A percentile compares a stretch with the other conserved stretches of the same genome.
Conservation (phyloP, 1,140 invertebrate genomes). For the Chymomyza costata region DNA sequence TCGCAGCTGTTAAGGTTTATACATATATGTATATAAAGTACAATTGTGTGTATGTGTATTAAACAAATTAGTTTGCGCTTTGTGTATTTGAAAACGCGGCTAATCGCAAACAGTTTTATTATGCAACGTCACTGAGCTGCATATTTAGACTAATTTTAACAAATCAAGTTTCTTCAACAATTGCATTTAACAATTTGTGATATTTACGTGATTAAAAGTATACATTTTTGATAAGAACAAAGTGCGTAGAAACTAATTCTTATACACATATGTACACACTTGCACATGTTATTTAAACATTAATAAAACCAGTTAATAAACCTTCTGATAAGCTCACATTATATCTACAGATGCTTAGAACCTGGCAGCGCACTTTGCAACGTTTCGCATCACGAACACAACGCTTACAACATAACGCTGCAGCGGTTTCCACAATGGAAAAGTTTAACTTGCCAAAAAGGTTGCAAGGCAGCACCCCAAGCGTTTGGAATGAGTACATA, state of each 20-base stretch:
- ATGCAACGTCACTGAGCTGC: constrained; percentile 53
- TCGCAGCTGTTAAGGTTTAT: too few relatives aligned
- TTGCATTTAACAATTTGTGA: constrained; percentile 57
- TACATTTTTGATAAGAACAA: too few relatives aligned
- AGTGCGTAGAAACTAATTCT: not conserved
- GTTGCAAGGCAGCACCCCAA: constrained; percentile 79
- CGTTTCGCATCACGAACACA: constrained; percentile 11
- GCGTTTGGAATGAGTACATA: constrained; percentile 93
- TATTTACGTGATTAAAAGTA: constrained; percentile 31
- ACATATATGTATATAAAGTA: too few relatives aligned
- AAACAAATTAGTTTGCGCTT: constrained; percentile 39
- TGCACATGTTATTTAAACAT: constrained; percentile 21
- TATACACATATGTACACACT: constrained; percentile 15
- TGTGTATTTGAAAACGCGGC: constrained; percentile 15
- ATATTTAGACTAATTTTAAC: too few relatives aligned
- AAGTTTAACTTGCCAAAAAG: constrained; percentile 80
- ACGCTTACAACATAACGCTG: constrained; percentile 11
- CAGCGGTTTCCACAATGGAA: constrained; percentile 39
- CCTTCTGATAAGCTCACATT: constrained; percentile 8
- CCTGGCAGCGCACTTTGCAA: constrained; percentile 19
- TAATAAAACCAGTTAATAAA: constrained; percentile 19
- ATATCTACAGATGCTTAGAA: constrained; percentile 43
- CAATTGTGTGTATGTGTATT: constrained; percentile 26
- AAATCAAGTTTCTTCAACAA: too few relatives aligned
- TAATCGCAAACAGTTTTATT: constrained; percentile 43